Conservation (phyloP, 30 jellyfish, hydroid and myxozoan genomes). For the Turritopsis dohrnii region DNA sequence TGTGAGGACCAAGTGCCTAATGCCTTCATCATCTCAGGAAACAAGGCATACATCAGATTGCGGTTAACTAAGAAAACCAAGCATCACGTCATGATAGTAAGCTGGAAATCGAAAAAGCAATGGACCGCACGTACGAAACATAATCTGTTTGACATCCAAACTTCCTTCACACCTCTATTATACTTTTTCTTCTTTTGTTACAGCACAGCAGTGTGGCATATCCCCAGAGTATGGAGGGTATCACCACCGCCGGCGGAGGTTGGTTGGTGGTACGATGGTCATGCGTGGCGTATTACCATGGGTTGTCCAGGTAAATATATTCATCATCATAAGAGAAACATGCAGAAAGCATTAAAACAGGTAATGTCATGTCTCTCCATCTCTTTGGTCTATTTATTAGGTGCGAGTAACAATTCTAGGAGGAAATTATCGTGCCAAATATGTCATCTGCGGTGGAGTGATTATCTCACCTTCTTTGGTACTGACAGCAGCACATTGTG, state of each 20-base stretch:
- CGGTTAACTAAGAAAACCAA: not conserved
- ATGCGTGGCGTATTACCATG: conserved; percentile 31
- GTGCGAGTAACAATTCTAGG: not conserved
- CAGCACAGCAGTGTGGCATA: not conserved
- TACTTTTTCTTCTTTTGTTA: not conserved
- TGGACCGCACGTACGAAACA: not conserved
- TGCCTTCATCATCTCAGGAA: not conserved
- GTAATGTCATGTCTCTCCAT: not conserved
- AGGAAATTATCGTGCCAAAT: not conserved
- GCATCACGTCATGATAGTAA: not conserved
- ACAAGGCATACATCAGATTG: not conserved
- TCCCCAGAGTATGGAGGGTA: not conserved
- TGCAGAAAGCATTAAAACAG: too few relatives aligned
- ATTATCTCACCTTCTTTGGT: not conserved
- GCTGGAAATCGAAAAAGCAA: not conserved
- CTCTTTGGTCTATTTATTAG: not conserved
- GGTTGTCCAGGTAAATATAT: conserved; percentile 26
- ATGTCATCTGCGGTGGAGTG: conserved; percentile 39
- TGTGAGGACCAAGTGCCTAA: not conserved
- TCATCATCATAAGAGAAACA: too few relatives aligned
- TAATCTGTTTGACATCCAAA: too few relatives aligned
- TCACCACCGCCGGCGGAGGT: conserved; percentile 30
- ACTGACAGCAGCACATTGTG: conserved; percentile 39
- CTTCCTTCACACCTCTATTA: too few relatives aligned
- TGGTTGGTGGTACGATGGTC: conserved; percentile 31